These are phyloP conservation scores for Chrysotoxum bicinctum DNA, from an alignment of 2,888 invertebrate species.

Conservation along the genomic window DNA sequence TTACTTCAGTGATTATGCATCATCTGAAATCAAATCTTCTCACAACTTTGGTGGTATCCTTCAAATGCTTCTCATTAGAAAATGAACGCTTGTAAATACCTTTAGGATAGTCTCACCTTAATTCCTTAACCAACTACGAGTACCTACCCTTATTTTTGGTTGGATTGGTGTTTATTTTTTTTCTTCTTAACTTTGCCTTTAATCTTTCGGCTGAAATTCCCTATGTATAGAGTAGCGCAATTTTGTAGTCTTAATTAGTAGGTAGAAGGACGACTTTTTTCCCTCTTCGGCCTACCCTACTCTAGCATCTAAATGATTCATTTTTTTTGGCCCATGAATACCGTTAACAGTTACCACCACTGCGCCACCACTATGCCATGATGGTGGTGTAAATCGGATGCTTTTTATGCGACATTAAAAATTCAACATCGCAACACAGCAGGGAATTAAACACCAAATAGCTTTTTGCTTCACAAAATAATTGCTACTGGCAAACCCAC, in stretches of 20 bases:
- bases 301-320: slow-evolving; percentile 42
- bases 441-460: slow-evolving; percentile 70
- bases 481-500: slow-evolving; percentile 53
- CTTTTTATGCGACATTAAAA: slow-evolving; percentile 61
- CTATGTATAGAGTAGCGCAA: background rate
- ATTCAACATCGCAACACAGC: slow-evolving; percentile 65
- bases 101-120: slow-evolving; percentile 14
- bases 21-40: slow-evolving; percentile 21
- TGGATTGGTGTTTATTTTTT: background rate
- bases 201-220: slow-evolving; percentile 7
- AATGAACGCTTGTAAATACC: background rate
- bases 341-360: slow-evolving; percentile 5
- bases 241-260: slow-evolving; percentile 47
- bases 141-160: background rate
- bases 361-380: background rate
- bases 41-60: slow-evolving; percentile 17
- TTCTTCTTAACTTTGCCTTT: background rate
- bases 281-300: background rate
- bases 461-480: slow-evolving; percentile 63
- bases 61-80: slow-evolving; percentile 18
- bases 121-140: slow-evolving; percentile 1
- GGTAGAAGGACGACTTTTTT: slow-evolving; percentile 30
- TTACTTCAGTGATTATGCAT: slow-evolving; percentile 15
- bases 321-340: slow-evolving; percentile 15
- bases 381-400: slow-evolving; percentile 32